phyloP scores from a whole-genome alignment of 1,140 invertebrate genomes.

The Centruroides sculpturatus region DNA sequence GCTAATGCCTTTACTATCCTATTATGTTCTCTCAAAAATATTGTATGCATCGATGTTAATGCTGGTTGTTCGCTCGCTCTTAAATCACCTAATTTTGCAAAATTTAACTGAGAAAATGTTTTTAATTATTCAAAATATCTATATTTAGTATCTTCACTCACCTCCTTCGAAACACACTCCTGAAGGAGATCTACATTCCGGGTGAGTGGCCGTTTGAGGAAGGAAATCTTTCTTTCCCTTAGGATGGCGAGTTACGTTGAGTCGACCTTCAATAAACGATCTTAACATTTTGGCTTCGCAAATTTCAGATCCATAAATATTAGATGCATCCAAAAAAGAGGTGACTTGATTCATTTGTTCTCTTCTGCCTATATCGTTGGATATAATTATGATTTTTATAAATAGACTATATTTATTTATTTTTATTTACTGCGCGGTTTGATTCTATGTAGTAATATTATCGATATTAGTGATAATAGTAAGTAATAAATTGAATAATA shows the following conservation, averaged over 20 bases:
- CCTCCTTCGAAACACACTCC: constrained; percentile 74
- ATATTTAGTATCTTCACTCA: constrained; percentile 15
- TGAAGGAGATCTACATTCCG: constrained; percentile 69
- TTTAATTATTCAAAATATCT: too few species aligned
- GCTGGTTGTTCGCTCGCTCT: constrained; percentile 47
- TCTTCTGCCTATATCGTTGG: constrained; percentile 27
- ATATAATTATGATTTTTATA: too few species aligned
- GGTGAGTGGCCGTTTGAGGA: constrained; percentile 54
- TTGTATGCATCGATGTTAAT: constrained; percentile 44
- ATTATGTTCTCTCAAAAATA: constrained; percentile 66
- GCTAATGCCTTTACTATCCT: constrained; percentile 62
- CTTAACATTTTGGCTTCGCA: constrained; percentile 57
- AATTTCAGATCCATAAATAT: constrained; percentile 52
- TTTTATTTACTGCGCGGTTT: too few species aligned
- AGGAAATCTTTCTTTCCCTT: constrained; percentile 47
- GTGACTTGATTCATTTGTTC: constrained; percentile 50
- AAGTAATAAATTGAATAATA: too few species aligned
- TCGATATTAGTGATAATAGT: too few species aligned
- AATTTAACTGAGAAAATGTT: too few species aligned
- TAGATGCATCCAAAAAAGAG: constrained; percentile 44
- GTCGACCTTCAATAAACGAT: constrained; percentile 46
- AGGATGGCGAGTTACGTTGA: constrained; percentile 63
- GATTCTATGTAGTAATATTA: too few species aligned
- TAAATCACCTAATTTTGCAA: constrained; percentile 35
- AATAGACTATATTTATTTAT: too few species aligned